phyloP scores from a whole-genome alignment of 2,797 vertebrate species.

The Phrynocephalus vlangalii region DNA sequence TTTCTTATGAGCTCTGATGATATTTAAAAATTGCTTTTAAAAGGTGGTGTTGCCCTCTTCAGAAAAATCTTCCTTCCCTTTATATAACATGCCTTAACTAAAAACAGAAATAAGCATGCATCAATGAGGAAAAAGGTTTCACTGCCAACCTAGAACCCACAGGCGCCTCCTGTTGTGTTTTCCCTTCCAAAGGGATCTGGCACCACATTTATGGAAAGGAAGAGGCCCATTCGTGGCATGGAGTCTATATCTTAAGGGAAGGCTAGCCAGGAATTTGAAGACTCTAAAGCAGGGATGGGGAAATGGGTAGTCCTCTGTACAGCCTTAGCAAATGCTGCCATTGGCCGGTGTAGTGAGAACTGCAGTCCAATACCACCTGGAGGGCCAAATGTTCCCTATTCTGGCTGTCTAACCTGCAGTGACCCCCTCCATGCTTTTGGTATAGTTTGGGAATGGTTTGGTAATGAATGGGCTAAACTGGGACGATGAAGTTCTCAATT shows the following conservation, averaged over 20 bases:
- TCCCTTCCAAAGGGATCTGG: background rate
- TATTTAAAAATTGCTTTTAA: background rate
- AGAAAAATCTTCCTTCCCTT: constrained; percentile 18
- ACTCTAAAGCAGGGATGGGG: background rate
- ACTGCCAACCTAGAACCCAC: constrained; percentile 13
- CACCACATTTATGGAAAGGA: constrained; percentile 3
- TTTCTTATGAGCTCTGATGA: background rate
- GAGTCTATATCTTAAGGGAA: background rate
- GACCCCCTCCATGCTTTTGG: background rate
- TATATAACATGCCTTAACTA: constrained; percentile 40
- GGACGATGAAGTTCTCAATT: background rate
- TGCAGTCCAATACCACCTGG: background rate
- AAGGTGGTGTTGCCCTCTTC: background rate
- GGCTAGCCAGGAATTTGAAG: background rate
- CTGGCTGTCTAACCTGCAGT: background rate
- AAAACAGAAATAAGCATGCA: constrained; percentile 37
- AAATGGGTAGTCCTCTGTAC: background rate
- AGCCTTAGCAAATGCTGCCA: background rate
- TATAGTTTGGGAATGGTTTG: background rate
- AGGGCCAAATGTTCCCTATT: background rate
- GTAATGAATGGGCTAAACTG: background rate
- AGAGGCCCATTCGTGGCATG: background rate
- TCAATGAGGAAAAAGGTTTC: constrained; percentile 2
- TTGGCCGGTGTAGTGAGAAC: background rate
- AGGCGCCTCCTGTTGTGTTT: constrained; percentile 24